Evolutionary conservation across 1,140 invertebrate genomes (phyloP).

Genomic region (Drosophila takahashii): DNA sequence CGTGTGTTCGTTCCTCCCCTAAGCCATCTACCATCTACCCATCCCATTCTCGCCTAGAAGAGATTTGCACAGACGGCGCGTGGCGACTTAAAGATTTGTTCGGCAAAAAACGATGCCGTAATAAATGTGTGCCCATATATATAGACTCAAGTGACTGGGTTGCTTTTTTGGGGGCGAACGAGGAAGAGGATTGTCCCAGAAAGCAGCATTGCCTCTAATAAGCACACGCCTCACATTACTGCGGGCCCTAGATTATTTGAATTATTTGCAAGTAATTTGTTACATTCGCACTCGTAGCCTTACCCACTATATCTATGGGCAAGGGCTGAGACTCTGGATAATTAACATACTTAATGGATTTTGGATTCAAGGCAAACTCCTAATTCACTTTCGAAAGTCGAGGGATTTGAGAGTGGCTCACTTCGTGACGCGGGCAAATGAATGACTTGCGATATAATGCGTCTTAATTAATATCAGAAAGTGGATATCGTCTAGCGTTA

Average conservation of each 20-base stretch:
- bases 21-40: conserved; percentile 28
- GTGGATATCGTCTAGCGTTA: not conserved
- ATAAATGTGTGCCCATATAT: conserved; percentile 65
- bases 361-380: conserved; percentile 54
- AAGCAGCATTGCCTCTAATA: conserved; percentile 49
- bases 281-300: conserved; percentile 61
- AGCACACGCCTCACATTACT: conserved; percentile 74
- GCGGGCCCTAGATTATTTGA: conserved; percentile 68
- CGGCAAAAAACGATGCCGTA: conserved; percentile 71
- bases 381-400: conserved; percentile 41
- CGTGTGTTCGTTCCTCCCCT: conserved; percentile 14
- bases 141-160: conserved; percentile 44
- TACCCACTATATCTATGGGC: conserved; percentile 25
- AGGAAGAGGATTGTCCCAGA: conserved; percentile 22
- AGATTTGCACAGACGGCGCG: conserved; percentile 75
- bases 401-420: conserved; percentile 11
- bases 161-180: not conserved
- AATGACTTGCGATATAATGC: conserved; percentile 29
- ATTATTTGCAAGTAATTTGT: conserved; percentile 83
- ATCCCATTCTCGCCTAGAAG: conserved; percentile 1
- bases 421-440: conserved; percentile 6
- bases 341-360: conserved; percentile 80
- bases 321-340: conserved; percentile 43
- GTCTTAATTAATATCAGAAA: conserved; percentile 28
- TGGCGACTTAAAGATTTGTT: conserved; percentile 74